These are phyloP conservation scores for Garrulus glandarius DNA, from an alignment of 2,797 vertebrate genomes.

Conservation along the genomic window DNA sequence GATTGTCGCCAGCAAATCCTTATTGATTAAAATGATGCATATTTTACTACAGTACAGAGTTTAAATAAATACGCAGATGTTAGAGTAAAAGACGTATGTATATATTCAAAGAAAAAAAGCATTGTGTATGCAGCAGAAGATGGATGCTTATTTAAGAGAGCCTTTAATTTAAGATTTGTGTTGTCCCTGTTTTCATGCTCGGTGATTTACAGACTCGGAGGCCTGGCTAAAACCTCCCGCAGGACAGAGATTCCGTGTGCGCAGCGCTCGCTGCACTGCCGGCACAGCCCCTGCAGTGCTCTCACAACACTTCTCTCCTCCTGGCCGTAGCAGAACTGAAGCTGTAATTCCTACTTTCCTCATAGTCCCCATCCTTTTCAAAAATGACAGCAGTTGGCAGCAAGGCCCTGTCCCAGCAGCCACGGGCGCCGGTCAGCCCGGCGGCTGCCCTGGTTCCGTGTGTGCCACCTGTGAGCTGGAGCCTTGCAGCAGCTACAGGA, in stretches of 20 bases:
- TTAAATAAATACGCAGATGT: conserved; percentile 78
- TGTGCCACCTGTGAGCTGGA: neutral
- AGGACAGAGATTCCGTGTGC: neutral
- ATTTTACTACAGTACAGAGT: conserved; percentile 83
- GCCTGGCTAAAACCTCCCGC: conserved; percentile 16
- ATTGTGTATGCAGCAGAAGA: conserved; percentile 76
- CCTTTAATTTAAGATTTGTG: conserved; percentile 80
- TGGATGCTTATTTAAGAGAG: conserved; percentile 81
- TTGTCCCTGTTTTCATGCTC: conserved; percentile 74
- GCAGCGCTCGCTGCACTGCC: neutral
- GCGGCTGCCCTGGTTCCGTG: neutral
- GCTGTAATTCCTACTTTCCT: conserved; percentile 2
- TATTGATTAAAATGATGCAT: conserved; percentile 73
- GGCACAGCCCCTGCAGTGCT: neutral
- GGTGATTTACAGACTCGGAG: conserved; percentile 53
- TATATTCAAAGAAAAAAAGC: conserved; percentile 78
- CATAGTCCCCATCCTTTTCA: neutral
- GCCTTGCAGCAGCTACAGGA: neutral
- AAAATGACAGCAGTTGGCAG: neutral
- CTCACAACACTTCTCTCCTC: neutral
- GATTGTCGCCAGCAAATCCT: conserved; percentile 72
- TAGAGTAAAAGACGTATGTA: conserved; percentile 81
- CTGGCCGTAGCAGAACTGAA: conserved; percentile 21
- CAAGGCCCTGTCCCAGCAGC: neutral
- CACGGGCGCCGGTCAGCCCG: neutral